Conservation (phyloP, 2,888 invertebrate genomes). For the Alitta virens region DNA sequence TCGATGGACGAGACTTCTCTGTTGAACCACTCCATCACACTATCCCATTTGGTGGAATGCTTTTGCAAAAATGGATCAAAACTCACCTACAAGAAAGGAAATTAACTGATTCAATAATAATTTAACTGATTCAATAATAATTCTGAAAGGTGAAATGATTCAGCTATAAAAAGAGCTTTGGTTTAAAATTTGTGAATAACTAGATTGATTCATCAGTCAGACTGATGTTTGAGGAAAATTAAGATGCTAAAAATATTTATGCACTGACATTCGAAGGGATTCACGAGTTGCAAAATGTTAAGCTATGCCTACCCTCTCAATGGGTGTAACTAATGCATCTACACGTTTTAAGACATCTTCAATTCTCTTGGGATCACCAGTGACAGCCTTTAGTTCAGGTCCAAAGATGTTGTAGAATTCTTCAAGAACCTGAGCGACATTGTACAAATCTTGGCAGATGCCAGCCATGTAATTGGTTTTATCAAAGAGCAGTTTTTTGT, state of each 20-base stretch:
- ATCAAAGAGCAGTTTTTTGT: conserved; percentile 76
- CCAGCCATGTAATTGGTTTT: conserved; percentile 81
- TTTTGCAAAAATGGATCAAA: conserved; percentile 80
- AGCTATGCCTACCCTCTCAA: conserved; percentile 52
- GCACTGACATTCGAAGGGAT: neutral
- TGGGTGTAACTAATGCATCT: conserved; percentile 71
- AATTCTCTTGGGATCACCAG: conserved; percentile 81
- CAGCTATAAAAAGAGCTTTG: too few species aligned
- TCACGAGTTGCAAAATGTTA: neutral
- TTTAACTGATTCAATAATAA: too few species aligned
- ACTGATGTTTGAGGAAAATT: too few species aligned
- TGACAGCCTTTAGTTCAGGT: conserved; percentile 79
- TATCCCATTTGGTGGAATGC: conserved; percentile 83
- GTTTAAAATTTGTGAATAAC: too few species aligned
- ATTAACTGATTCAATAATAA: neutral
- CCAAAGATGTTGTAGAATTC: conserved; percentile 90
- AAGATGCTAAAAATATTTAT: too few species aligned
- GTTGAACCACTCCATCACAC: conserved; percentile 75
- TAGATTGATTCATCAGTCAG: too few species aligned
- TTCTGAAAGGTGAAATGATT: too few species aligned
- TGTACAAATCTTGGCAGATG: conserved; percentile 77
- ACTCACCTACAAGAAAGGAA: conserved; percentile 63
- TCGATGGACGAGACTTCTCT: conserved; percentile 73
- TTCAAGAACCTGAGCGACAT: conserved; percentile 75
- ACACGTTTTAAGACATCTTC: conserved; percentile 81